These are phyloP conservation scores for Ceratosolen fusciceps DNA, from an alignment of 1,140 invertebrate species.

Conservation along the genomic window DNA sequence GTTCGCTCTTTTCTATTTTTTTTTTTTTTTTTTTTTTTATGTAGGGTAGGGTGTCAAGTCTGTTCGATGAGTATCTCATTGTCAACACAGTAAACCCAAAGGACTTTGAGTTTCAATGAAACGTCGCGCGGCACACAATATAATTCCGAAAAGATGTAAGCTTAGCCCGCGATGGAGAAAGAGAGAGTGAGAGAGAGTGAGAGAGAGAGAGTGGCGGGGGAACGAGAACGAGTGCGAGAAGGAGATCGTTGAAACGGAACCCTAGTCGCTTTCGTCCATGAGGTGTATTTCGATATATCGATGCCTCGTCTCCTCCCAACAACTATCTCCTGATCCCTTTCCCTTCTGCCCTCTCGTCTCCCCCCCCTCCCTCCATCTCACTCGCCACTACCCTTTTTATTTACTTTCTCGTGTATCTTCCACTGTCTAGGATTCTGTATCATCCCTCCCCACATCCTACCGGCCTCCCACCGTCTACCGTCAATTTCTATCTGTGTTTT, in stretches of 20 bases:
- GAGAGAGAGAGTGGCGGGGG: not conserved
- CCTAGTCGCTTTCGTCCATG: slow-evolving; percentile 32
- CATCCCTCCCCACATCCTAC: no score
- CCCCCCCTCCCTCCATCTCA: not conserved
- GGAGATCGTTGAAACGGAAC: slow-evolving; percentile 22
- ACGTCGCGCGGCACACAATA: slow-evolving; percentile 28
- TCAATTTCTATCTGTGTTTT: not conserved
- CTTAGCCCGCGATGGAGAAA: not conserved
- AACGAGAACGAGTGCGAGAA: no score
- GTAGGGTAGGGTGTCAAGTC: slow-evolving; percentile 4
- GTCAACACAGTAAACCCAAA: slow-evolving; percentile 36
- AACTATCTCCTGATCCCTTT: not conserved
- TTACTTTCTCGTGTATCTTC: not conserved
- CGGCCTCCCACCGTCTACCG: not conserved
- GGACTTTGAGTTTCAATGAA: slow-evolving; percentile 7
- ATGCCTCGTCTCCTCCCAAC: slow-evolving; percentile 9
- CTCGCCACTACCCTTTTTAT: not conserved
- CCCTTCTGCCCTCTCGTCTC: not conserved
- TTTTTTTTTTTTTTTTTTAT: not conserved
- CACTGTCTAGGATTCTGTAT: not conserved
- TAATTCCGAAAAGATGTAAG: slow-evolving; percentile 43
- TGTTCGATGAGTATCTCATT: slow-evolving; percentile 40
- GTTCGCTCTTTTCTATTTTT: no score
- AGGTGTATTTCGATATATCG: slow-evolving; percentile 35
- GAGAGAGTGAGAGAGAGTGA: not conserved